Base-by-base conservation (phyloP, 2,113 vertebrate genomes). In the Xiphophorus couchianus region DNA sequence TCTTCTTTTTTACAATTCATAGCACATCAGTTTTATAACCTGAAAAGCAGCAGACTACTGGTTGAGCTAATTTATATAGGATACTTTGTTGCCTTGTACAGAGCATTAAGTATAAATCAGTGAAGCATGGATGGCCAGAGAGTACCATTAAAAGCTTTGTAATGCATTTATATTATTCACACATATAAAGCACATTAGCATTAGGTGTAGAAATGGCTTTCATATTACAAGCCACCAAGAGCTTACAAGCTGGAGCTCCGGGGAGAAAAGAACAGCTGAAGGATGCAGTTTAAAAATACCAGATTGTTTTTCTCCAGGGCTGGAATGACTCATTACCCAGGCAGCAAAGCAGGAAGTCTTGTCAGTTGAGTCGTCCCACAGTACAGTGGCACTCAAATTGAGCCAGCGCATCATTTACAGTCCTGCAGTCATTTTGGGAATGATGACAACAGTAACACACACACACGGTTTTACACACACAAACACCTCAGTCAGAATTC, bases 241-340 rank as follows among this genome's bases (percentile, higher is more conserved):
- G 84, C 89, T 89, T 82, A 79, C 86, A 73, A 78, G 76, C 79
- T 28, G 25, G 80, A 82, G 84, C 84, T 90, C 83, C 33, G 42
- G 82, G 89, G 88, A 85, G 74, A 75, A 79, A 83, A 81, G 69
- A 89, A 88, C 83, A 89, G 88, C 89, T 91, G 86, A 88, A 91
- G 78, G 92, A 89, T 88, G 89, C 85, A 85, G 85, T 91, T 92
- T 90, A 91, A 93, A 93, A 93, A 93, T 90, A 90, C 84, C 88
- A 89, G 89, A 91, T 88, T 92, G 92, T 88, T 92, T 90, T 91
- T 84, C 88, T 93, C 83, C 76, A 74, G 89, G 91, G 91, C 79
- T 76, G 86, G 77, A 78, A 88, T 89, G 89, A 90, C 85, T 94
- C 91, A 93, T 94, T 94, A 94, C 82, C 81, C 80, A 83, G 85